Evolutionary conservation across 2,113 vertebrate genomes (phyloP).

Genomic region (Mus pahari): DNA sequence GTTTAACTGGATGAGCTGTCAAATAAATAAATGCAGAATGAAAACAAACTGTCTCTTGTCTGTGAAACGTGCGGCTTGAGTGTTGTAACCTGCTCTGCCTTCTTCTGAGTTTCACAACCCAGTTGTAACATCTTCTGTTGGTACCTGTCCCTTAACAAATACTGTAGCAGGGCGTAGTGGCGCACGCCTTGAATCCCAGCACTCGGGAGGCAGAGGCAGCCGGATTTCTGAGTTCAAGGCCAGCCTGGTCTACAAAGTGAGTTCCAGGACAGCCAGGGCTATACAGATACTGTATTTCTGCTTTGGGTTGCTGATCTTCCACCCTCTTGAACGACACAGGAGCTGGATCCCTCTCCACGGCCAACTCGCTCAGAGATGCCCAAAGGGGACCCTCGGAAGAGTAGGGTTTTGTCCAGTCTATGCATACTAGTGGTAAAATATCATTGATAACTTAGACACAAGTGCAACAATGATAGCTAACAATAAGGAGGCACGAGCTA

Average conservation of each 20-base stretch:
- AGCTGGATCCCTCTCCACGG: neutral
- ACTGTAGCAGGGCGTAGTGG: no score
- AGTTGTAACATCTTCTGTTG: neutral
- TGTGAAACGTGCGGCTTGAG: neutral
- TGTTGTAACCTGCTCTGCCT: neutral
- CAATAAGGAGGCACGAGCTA: neutral
- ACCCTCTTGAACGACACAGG: neutral
- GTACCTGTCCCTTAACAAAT: neutral
- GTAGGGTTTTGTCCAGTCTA: neutral
- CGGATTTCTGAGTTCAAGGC: no score
- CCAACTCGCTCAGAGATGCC: neutral
- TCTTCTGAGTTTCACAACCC: neutral
- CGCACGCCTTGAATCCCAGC: no score
- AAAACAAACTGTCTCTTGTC: conserved; percentile 67
- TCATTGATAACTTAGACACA: neutral
- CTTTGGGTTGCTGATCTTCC: neutral
- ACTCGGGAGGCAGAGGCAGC: no score
- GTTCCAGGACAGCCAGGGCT: no score
- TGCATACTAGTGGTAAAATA: neutral
- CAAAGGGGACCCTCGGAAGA: neutral
- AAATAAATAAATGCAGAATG: conserved; percentile 85
- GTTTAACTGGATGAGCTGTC: conserved; percentile 86
- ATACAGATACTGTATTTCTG: neutral
- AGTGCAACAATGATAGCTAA: neutral
- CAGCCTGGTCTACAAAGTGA: no score